Percentiles rank a stretch among this genome's conserved stretches.
Evolutionary conservation across 2,113 vertebrate genomes (phyloP).

Genomic region (Ellobius talpinus): DNA sequence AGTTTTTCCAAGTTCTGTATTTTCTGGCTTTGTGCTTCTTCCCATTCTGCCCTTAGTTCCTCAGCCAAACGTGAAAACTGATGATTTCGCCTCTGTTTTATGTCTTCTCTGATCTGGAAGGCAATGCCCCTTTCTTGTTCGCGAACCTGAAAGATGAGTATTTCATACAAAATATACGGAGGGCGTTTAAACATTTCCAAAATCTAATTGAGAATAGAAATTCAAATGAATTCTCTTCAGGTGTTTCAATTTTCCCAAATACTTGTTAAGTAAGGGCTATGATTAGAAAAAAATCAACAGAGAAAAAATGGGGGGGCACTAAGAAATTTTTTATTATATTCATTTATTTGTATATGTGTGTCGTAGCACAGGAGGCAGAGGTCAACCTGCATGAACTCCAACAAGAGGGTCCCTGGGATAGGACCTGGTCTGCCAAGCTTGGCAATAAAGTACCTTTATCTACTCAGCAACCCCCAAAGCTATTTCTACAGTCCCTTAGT

Average conservation of each 20-base stretch:
- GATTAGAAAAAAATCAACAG: not conserved
- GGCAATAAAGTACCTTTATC: not conserved
- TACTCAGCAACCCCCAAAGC: not conserved
- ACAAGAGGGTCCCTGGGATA: not conserved
- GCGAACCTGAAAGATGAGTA: constrained; percentile 90
- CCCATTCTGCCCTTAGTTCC: constrained; percentile 91
- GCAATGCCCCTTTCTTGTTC: constrained; percentile 95
- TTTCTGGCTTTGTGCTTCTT: constrained; percentile 89
- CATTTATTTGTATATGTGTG: not conserved
- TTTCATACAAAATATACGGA: not conserved
- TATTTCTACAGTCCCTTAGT: not conserved
- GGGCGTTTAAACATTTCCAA: constrained; percentile 7
- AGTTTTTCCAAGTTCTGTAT: constrained; percentile 88
- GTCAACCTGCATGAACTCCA: not conserved
- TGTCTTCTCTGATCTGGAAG: constrained; percentile 90
- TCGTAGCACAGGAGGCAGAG: not conserved
- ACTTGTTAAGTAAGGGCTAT: not conserved
- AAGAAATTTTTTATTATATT: not conserved
- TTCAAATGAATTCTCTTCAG: constrained; percentile 53
- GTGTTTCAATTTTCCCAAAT: not conserved
- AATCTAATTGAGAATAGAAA: constrained; percentile 53
- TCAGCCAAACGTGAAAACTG: constrained; percentile 90
- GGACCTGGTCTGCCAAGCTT: not conserved
- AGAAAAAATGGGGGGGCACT: not conserved
- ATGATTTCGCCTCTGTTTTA: constrained; percentile 90